Base-by-base conservation (phyloP, 37 sponge, comb jelly and placozoan genomes). In the Amphimedon queenslandica region DNA sequence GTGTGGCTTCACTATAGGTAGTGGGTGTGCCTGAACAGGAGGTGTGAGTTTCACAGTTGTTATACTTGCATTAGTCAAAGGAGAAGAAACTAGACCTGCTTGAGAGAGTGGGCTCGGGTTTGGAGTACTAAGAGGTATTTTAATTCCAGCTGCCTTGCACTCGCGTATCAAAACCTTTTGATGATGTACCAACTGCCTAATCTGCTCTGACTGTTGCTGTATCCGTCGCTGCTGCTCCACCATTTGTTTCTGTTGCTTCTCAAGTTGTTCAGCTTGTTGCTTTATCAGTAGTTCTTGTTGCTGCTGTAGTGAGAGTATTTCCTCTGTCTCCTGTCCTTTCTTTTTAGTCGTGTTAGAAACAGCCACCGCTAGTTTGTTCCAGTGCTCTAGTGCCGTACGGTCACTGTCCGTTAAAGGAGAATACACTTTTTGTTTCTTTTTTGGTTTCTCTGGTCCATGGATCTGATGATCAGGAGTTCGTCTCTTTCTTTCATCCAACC, bases 221-320 rank as follows among this genome's bases (percentile, higher is more conserved):
- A 84, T 79, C 73, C 70, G 74, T 6, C 75, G 8, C 1, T 67
- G 60, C 65, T 84, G 86, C 37, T 81, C 78, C 0, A 57, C 56
- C 58, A 81, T 80, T 34, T 77, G 37, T 37, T 35, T 57, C 63
- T 90, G 77, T 43, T 80, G 81, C 38, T 90, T 76, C 29, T 72
- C 85, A 41, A 66, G 40, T 27, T 76, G 70, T 20, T 75, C 75
- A 23, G 47, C 3, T 42, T 86, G 80, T 36, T 78, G 74, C n/a
- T 74, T 55, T 32, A 66, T 66, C 28, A 74, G 28, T 27, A 30
- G 47, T 64, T 79, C 69, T 33, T 85, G 87, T 3, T 75, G 72
- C 8, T 63, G 71, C n/a, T n/a, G n/a, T n/a, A n/a, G n/a, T n/a
- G n/a, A n/a, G 36, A 77, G 4, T n/a, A 34, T 28, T 40, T 65